These are phyloP conservation scores for Oppia nitens DNA, from an alignment of 1,140 invertebrate species.

Conservation along the genomic window DNA sequence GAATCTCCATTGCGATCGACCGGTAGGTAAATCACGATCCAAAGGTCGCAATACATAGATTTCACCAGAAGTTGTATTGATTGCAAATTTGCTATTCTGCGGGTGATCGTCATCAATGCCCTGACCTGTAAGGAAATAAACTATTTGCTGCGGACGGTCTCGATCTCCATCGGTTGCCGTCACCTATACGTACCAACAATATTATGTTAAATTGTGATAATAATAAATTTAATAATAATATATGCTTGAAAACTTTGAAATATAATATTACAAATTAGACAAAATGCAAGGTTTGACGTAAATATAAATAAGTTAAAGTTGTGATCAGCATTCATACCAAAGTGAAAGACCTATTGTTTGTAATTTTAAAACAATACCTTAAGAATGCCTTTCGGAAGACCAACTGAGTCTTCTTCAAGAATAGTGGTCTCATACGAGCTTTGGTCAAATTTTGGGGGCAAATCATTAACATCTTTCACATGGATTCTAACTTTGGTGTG, in stretches of 20 bases:
- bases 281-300: neutral
- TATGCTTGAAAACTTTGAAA: neutral
- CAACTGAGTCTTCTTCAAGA: slow-evolving; percentile 43
- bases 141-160: slow-evolving; percentile 81
- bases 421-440: slow-evolving; percentile 45
- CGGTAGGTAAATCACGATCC: slow-evolving; percentile 90
- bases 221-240: neutral
- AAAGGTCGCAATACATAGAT: slow-evolving; percentile 66
- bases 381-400: slow-evolving; percentile 39
- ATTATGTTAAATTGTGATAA: slow-evolving; percentile 13
- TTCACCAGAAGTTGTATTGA: slow-evolving; percentile 81
- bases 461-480: slow-evolving; percentile 54
- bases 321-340: neutral
- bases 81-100: slow-evolving; percentile 86
- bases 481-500: slow-evolving; percentile 54
- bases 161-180: slow-evolving; percentile 87
- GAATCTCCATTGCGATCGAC: slow-evolving; percentile 89
- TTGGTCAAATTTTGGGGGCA: slow-evolving; percentile 55
- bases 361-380: slow-evolving; percentile 32
- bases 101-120: slow-evolving; percentile 87
- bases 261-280: neutral
- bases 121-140: slow-evolving; percentile 89
- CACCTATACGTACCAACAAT: slow-evolving; percentile 44
- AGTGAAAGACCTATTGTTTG: neutral
- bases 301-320: neutral